Percentiles rank a stretch among this genome's conserved stretches.
Conservation (phyloP, 2,797 vertebrate species). For the Sebastes steindachneri region DNA sequence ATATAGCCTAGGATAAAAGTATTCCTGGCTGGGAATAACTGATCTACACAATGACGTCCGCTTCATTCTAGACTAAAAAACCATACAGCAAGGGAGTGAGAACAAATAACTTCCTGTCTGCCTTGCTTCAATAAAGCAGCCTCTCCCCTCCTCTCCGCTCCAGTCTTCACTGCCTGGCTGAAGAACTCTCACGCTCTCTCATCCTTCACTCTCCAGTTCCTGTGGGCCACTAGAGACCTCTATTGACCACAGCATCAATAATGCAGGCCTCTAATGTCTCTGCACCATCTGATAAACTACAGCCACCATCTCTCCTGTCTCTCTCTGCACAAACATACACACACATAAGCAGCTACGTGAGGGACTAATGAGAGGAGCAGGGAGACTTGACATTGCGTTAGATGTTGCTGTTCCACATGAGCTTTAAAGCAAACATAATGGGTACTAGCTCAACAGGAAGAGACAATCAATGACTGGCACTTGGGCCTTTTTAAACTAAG, state of each 20-base stretch:
- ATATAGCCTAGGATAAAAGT: not conserved
- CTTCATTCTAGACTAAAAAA: constrained; percentile 6
- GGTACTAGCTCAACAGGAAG: constrained; percentile 63
- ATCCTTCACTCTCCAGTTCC: constrained; percentile 73
- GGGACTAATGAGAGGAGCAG: constrained; percentile 72
- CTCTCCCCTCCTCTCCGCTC: constrained; percentile 44
- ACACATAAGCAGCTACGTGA: constrained; percentile 41
- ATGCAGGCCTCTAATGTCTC: constrained; percentile 83
- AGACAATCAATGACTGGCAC: constrained; percentile 67
- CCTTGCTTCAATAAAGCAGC: constrained; percentile 41
- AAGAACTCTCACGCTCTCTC: constrained; percentile 55
- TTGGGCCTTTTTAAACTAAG: constrained; percentile 48
- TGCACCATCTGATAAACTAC: constrained; percentile 78
- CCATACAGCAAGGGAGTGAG: not conserved
- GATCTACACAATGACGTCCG: not conserved
- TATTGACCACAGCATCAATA: constrained; percentile 84
- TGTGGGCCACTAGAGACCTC: constrained; percentile 80
- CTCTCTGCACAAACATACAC: constrained; percentile 20
- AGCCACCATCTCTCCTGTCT: constrained; percentile 59
- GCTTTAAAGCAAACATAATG: constrained; percentile 72
- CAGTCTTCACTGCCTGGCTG: constrained; percentile 25
- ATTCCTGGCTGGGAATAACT: not conserved
- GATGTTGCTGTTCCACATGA: constrained; percentile 55
- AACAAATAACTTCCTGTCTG: constrained; percentile 28
- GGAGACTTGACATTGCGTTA: constrained; percentile 68